Base-by-base conservation (phyloP, 2,888 invertebrate species). In the Taphrorychus bicolor region DNA sequence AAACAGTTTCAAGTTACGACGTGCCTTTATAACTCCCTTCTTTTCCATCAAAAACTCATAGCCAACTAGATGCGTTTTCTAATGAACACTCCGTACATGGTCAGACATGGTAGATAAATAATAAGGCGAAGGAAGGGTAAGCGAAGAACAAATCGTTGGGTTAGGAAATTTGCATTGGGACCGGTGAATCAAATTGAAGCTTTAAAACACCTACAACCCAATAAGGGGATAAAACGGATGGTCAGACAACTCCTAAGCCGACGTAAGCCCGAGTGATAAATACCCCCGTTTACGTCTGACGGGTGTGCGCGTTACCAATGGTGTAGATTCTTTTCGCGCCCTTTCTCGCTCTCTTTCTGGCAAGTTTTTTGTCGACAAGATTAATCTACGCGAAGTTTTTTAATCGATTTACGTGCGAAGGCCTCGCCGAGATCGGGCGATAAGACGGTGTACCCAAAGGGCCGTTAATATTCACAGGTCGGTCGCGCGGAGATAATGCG, bases 401-500 rank as follows among this genome's bases (percentile, higher is more conserved):
- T n/a, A n/a, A 66, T 66, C 61, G 66, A 66, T 66, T 66, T 57
- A 57, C 49, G 57, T 60, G 61, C 61, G 66, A 61, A 66, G 23
- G 22, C 52, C 21, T 16, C 57, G 57, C 49, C 48, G 60, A 66
- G 66, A 66, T 66, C 51, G 24, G 57, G 40, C 53, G 66, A 66
- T 66, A 66, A 66, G 61, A 54, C 60, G 51, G 24, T 54, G 66
- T 48, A 48, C 54, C 60, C 45, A 23, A 24, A 42, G 63, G 57
- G 23, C 48, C 72, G 73, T 74, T 74, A 73, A 72, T 71, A 73
- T 73, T 73, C 72, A 73, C 72, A 17, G 69, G 66, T 69, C 70
- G 66, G 64, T 57, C 60, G 56, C 59, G 66, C 70, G 71, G 75
- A 70, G 77, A 77, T 77, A 76, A 76, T 77, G 73, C 73, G 72